These are phyloP conservation scores for Anhinga anhinga DNA, from an alignment of 2,113 vertebrate species.

Conservation along the genomic window DNA sequence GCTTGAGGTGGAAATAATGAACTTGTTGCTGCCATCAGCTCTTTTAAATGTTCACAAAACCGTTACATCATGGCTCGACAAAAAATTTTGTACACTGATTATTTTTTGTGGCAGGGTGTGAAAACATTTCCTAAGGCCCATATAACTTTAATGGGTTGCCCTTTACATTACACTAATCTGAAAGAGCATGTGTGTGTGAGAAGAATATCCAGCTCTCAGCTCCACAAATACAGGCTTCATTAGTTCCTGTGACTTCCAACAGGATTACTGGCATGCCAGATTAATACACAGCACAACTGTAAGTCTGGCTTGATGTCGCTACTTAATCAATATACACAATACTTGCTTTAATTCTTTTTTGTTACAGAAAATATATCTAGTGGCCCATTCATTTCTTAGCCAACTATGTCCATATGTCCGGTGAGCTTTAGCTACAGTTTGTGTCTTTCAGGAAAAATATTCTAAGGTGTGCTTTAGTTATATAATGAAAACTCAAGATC, in stretches of 20 bases:
- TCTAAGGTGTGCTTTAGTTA: not conserved
- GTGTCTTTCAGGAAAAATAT: not conserved
- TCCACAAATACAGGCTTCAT: not conserved
- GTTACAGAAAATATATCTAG: not conserved
- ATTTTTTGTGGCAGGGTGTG: conserved; percentile 6
- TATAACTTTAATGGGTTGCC: not conserved
- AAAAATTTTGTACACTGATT: not conserved
- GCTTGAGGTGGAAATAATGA: conserved; percentile 4
- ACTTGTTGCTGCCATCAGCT: not conserved
- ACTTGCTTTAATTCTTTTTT: not conserved
- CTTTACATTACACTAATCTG: not conserved
- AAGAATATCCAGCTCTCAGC: not conserved
- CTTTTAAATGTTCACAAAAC: not conserved
- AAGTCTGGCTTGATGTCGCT: not conserved
- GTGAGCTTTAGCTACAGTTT: not conserved
- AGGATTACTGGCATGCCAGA: not conserved
- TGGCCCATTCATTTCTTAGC: not conserved
- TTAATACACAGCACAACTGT: not conserved
- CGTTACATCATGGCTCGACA: not conserved
- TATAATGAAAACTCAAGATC: not conserved
- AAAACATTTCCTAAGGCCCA: conserved; percentile 3
- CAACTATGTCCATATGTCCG: not conserved
- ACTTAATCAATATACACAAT: not conserved
- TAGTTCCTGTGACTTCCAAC: not conserved
- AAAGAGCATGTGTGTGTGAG: not conserved